A percentile compares a stretch with the other conserved stretches of the same genome.
Conservation (phyloP, 2,113 vertebrate species). For the Solenodon paradoxus region DNA sequence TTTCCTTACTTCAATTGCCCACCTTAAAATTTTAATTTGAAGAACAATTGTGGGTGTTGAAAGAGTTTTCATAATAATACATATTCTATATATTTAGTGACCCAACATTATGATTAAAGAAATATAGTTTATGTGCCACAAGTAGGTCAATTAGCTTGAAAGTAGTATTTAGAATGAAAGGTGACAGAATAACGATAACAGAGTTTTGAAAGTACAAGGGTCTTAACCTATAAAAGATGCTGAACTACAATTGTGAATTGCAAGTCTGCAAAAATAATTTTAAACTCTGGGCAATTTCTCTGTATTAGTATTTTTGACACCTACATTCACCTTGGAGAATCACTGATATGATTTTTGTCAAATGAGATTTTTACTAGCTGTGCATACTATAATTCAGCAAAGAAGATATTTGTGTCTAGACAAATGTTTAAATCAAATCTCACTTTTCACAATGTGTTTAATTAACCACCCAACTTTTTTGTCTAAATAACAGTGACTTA, state of each 20-base stretch:
- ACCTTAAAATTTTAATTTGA: slow-evolving; percentile 4
- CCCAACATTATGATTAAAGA: slow-evolving; percentile 72
- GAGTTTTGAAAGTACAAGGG: slow-evolving; percentile 67
- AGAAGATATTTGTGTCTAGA: slow-evolving; percentile 65
- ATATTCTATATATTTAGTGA: slow-evolving; percentile 61
- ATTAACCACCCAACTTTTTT: slow-evolving; percentile 76
- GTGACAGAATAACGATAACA: slow-evolving; percentile 65
- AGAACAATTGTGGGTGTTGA: not conserved
- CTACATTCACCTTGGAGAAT: slow-evolving; percentile 75
- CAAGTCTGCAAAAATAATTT: slow-evolving; percentile 79
- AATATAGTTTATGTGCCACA: slow-evolving; percentile 76
- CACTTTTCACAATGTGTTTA: slow-evolving; percentile 65
- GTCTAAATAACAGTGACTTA: slow-evolving; percentile 67
- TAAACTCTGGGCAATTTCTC: slow-evolving; percentile 77
- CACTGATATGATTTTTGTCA: slow-evolving; percentile 73
- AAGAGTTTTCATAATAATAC: not conserved
- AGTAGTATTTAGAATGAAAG: slow-evolving; percentile 61
- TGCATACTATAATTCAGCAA: slow-evolving; percentile 69
- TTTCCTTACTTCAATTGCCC: not conserved
- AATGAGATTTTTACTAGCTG: slow-evolving; percentile 76
- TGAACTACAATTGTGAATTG: slow-evolving; percentile 80
- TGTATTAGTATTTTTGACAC: slow-evolving; percentile 80
- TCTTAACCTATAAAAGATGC: slow-evolving; percentile 78
- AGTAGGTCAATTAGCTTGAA: slow-evolving; percentile 78
- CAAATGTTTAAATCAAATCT: slow-evolving; percentile 73